These are phyloP conservation scores for Tokudaia muenninki DNA, from an alignment of 2,797 vertebrate genomes.

Conservation along the genomic window DNA sequence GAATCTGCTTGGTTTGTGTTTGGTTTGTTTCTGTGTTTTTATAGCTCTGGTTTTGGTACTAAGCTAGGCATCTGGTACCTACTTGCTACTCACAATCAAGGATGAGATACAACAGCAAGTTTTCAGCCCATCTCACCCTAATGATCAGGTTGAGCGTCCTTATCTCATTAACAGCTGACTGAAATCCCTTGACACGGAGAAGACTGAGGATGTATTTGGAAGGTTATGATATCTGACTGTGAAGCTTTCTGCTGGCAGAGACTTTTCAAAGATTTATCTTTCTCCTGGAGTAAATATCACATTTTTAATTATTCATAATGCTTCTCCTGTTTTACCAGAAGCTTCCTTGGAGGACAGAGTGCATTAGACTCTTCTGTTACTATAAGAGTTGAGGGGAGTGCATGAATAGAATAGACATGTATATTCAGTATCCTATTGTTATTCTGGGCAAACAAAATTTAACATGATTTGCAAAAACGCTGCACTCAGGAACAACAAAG, in stretches of 20 bases:
- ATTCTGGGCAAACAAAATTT: constrained; percentile 83
- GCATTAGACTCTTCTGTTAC: constrained; percentile 62
- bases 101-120: constrained; percentile 48
- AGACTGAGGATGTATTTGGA: constrained; percentile 64
- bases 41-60: not conserved
- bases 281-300: constrained; percentile 73
- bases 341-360: constrained; percentile 82
- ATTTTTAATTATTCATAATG: constrained; percentile 85
- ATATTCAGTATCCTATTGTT: constrained; percentile 69
- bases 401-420: not conserved
- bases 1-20: not conserved
- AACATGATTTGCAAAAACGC: constrained; percentile 77
- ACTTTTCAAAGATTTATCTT: constrained; percentile 82
- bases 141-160: constrained; percentile 67
- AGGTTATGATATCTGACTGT: constrained; percentile 61
- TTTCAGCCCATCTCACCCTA: constrained; percentile 26
- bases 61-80: not conserved
- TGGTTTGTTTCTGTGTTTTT: not conserved
- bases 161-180: constrained; percentile 70
- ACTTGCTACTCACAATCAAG: constrained; percentile 29
- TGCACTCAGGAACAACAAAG: constrained; percentile 83
- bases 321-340: constrained; percentile 82
- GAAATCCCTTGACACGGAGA: constrained; percentile 65
- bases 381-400: constrained; percentile 70
- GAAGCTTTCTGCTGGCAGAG: constrained; percentile 77